These are phyloP conservation scores for Steatocranus sp. DNA, from an alignment of 2,797 vertebrate genomes.

Conservation along the genomic window DNA sequence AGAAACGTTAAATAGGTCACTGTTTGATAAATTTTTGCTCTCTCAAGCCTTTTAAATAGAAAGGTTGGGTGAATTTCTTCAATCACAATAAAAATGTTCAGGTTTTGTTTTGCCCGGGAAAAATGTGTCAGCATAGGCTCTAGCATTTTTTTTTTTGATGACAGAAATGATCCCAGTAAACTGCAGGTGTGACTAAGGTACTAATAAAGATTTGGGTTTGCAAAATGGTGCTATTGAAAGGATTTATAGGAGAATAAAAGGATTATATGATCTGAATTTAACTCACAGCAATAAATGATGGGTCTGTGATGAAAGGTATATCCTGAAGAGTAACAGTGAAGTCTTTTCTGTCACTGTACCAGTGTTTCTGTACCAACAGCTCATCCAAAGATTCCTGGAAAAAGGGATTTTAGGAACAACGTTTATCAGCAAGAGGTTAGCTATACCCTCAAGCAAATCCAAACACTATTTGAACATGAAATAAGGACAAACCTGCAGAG, in stretches of 20 bases:
- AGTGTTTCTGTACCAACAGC: constrained; percentile 44
- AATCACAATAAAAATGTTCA: not conserved
- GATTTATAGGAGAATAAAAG: not conserved
- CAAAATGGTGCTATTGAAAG: not conserved
- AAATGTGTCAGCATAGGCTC: not conserved
- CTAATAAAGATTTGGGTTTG: not conserved
- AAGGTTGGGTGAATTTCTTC: not conserved
- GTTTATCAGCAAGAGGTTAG: not conserved
- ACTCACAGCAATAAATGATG: not conserved
- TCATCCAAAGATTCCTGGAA: constrained; percentile 57
- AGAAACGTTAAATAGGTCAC: not conserved
- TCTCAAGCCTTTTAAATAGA: not conserved
- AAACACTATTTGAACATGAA: not conserved
- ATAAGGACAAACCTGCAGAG: constrained; percentile 55
- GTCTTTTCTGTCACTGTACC: constrained; percentile 57
- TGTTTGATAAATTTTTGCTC: not conserved
- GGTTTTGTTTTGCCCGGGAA: not conserved
- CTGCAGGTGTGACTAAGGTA: not conserved
- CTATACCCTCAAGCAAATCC: not conserved
- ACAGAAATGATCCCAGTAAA: not conserved
- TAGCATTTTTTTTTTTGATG: not conserved
- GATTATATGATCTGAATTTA: not conserved
- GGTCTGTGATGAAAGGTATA: not conserved
- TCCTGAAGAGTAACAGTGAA: constrained; percentile 67
- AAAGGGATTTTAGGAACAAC: not conserved